Base-by-base conservation (phyloP, 2,113 vertebrate genomes). In the Thunnus maccoyii region DNA sequence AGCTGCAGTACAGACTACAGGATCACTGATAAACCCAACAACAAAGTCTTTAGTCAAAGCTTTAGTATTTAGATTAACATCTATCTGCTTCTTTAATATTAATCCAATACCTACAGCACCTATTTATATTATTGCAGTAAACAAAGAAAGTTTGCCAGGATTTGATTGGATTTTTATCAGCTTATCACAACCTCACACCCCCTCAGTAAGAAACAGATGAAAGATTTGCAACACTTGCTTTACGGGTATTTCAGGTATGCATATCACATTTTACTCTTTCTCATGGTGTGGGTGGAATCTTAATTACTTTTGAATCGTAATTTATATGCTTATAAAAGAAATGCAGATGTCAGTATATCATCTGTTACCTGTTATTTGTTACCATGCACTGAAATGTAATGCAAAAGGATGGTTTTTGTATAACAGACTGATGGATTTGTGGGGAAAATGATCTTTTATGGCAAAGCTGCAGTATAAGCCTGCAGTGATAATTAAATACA, bases 131-230 rank as follows among this genome's bases (percentile, higher is more conserved):
- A 27, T 55, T 44, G 22, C 64, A n/a, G 56, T 32, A 65, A 80
- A 65, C 30, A 83, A 36, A 64, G 10, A 75, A 12, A 3, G 18
- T 1, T n/a, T 55, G 51, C 74, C 62, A 79, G 51, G 17, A 44
- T 70, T 65, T 76, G 27, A 66, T 79, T 83, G 7, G 78, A 71
- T 75, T 64, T 73, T 70, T 78, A 73, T 0, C 20, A 36, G 36
- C 44, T 77, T 27, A 55, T 57, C 61, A 17, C 12, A 70, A 7
- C 55, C 64, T 79, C 44, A 71, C 14, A 63, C 67, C 62, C n/a
- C n/a, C 64, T 78, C 25, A 14, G 9, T 56, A 32, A 44, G 63
- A 62, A 32, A 63, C 30, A 54, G 32, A 48, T 16, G 2, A 77
- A 10, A 71, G 27, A 73, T 71, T 44, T 63, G 3, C 13, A 61